A percentile compares a stretch with the other conserved stretches of the same genome.
Evolutionary conservation across 1,140 invertebrate species (phyloP).

Genomic region (Stegodyphus dumicola): DNA sequence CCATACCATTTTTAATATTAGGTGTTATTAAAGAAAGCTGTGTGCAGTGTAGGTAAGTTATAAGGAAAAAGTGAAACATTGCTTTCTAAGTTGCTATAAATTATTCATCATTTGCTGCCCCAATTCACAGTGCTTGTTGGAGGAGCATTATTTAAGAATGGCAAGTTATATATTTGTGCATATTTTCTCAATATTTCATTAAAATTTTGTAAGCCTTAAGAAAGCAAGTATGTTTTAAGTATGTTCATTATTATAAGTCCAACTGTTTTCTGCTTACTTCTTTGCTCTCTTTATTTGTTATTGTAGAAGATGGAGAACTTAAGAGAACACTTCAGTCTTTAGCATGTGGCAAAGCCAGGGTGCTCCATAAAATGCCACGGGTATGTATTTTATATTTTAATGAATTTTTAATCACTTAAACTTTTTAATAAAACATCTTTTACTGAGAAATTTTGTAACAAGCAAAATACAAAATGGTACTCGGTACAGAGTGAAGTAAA

Average conservation of each 20-base stretch:
- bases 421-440: no score
- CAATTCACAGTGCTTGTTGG: no score
- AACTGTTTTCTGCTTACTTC: not conserved
- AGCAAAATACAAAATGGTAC: no score
- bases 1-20: no score
- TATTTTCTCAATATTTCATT: not conserved
- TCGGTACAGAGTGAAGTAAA: no score
- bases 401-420: not conserved
- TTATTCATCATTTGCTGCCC: no score
- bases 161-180: not conserved
- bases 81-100: no score
- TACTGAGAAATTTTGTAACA: no score
- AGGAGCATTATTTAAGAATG: no score
- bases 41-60: no score
- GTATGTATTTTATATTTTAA: not conserved
- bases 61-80: no score
- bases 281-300: not conserved
- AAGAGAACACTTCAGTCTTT: slow-evolving; percentile 94
- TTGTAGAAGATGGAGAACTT: slow-evolving; percentile 84
- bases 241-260: not conserved
- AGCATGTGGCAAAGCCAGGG: slow-evolving; percentile 95
- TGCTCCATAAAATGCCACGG: slow-evolving; percentile 88
- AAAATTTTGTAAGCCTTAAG: not conserved
- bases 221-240: not conserved
- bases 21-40: no score